phyloP scores from a whole-genome alignment of 2,113 vertebrate species.

The Pithys albifrons region DNA sequence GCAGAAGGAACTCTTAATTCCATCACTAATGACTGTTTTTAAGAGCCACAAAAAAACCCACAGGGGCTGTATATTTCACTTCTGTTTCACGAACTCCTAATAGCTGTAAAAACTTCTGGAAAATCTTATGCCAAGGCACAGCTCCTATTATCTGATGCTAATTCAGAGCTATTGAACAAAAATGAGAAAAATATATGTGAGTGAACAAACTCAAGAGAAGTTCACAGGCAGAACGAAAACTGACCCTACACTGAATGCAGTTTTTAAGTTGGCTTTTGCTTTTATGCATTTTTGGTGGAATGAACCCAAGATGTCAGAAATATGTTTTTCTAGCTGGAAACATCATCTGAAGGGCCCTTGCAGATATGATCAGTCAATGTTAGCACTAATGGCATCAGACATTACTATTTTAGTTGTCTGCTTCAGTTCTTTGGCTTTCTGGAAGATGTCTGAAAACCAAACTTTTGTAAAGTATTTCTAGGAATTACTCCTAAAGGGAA shows the following conservation, averaged over 20 bases:
- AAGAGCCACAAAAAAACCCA: not conserved
- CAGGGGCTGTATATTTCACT: constrained; percentile 8
- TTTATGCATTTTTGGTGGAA: constrained; percentile 4
- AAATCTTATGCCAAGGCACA: constrained; percentile 46
- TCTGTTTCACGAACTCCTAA: constrained; percentile 40
- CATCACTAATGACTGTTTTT: constrained; percentile 25
- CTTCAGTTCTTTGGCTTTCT: not conserved
- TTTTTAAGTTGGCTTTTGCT: not conserved
- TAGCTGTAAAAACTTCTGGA: constrained; percentile 46
- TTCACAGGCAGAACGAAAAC: not conserved
- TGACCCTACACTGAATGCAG: not conserved
- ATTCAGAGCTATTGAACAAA: constrained; percentile 41
- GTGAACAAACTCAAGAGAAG: not conserved
- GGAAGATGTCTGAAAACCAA: not conserved
- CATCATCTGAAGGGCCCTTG: not conserved
- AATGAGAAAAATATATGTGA: not conserved
- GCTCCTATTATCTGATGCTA: constrained; percentile 19
- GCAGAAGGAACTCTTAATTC: constrained; percentile 50
- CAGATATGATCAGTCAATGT: not conserved
- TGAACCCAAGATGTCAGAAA: not conserved
- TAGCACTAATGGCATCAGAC: not conserved
- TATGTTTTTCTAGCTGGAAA: not conserved
- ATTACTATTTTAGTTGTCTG: not conserved
- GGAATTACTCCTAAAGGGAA: not conserved
- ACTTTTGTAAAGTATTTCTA: not conserved